Conservation (phyloP, 2,888 invertebrate genomes). For the Brachyopa scutellaris region DNA sequence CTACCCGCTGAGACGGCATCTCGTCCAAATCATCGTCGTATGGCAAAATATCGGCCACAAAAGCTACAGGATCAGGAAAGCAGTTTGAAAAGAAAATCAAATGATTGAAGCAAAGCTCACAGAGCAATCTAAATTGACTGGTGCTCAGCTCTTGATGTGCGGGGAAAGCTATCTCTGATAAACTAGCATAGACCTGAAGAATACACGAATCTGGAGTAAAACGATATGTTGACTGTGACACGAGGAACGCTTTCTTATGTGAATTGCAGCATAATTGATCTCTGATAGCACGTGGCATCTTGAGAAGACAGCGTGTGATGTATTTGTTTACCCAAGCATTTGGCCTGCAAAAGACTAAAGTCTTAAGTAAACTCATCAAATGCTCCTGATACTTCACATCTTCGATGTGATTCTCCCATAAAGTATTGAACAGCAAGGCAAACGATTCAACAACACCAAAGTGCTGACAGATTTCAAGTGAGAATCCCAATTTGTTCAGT, state of each 20-base stretch:
- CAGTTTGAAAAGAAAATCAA: conserved; percentile 77
- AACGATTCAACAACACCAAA: conserved; percentile 78
- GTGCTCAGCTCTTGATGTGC: conserved; percentile 73
- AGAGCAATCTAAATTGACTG: conserved; percentile 76
- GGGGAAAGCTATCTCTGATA: conserved; percentile 78
- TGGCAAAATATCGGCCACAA: conserved; percentile 76
- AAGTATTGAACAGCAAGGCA: conserved; percentile 74
- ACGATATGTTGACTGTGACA: conserved; percentile 76
- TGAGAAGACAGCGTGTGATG: conserved; percentile 75
- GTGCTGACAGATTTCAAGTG: conserved; percentile 77
- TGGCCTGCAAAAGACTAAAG: conserved; percentile 78
- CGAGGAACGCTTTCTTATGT: conserved; percentile 15
- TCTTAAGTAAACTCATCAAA: conserved; percentile 77
- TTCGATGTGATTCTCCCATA: conserved; percentile 56
- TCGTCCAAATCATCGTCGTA: conserved; percentile 76
- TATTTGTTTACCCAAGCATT: conserved; percentile 77
- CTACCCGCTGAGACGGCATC: conserved; percentile 27
- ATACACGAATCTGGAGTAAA: conserved; percentile 78
- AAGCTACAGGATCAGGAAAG: conserved; percentile 77
- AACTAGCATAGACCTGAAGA: conserved; percentile 78
- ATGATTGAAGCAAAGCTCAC: conserved; percentile 77
- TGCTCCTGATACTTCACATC: conserved; percentile 65
- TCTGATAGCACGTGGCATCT: neutral
- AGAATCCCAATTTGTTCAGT: conserved; percentile 77
- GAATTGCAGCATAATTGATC: conserved; percentile 52